phyloP scores from a whole-genome alignment of 2,113 vertebrate genomes.

The Sterna hirundo region DNA sequence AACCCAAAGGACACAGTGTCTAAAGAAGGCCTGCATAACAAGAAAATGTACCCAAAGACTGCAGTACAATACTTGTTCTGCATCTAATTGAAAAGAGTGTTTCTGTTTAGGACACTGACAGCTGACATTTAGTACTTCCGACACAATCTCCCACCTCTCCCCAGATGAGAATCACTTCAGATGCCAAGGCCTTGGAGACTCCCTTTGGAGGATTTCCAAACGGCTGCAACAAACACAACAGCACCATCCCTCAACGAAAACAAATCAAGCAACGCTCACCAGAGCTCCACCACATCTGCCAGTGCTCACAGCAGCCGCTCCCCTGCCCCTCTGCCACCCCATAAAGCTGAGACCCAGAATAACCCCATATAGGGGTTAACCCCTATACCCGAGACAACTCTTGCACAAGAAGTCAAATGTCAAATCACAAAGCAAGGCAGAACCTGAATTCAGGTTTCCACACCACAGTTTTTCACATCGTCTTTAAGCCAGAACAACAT shows the following conservation, averaged over 20 bases:
- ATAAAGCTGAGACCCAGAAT: background rate
- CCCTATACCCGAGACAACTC: background rate
- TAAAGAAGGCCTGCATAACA: background rate
- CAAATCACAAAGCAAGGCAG: background rate
- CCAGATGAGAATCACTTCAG: background rate
- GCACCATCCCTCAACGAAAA: background rate
- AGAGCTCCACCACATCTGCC: fast-evolving
- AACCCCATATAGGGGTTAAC: background rate
- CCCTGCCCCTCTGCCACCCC: background rate
- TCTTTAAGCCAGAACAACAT: background rate
- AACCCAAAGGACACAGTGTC: background rate
- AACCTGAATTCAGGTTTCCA: background rate
- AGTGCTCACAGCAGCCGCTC: background rate
- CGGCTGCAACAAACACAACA: fast-evolving
- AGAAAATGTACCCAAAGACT: background rate
- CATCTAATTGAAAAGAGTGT: background rate
- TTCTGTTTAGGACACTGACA: background rate
- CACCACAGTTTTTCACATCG: background rate
- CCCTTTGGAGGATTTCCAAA: background rate
- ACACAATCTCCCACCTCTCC: background rate
- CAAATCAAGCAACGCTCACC: fast-evolving
- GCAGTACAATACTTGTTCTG: background rate
- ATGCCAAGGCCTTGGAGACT: background rate
- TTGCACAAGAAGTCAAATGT: background rate
- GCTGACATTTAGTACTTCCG: background rate